Evolutionary conservation across 1,140 invertebrate species (phyloP), one percentile per base, ranked within the genome.

Genomic region (Cecropterus lyciades): DNA sequence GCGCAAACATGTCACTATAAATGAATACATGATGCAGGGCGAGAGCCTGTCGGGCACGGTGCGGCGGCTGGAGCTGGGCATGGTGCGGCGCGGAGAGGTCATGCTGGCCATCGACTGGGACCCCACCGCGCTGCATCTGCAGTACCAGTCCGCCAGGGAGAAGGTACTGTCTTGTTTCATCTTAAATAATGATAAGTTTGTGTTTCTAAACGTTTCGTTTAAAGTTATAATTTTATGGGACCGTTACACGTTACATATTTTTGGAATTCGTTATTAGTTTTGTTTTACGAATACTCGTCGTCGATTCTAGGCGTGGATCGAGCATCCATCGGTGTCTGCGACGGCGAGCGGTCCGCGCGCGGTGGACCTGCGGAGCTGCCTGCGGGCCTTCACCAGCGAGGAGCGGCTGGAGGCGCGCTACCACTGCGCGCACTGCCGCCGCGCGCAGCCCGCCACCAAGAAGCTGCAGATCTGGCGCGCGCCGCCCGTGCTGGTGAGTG

Each of bases 391-490:
- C 91, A 98, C 97, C 17, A 95, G 95, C 46, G 96, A 97, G 85
- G 97, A 98, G 91, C 94, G 96, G 56, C 92, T 98, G 27, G 96
- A 98, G 77, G 95, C 96, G 79, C 95, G 96, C 75, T 98, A 98
- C 92, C 95, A 96, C 85, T 98, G 97, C 92, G 95, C 95, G 20
- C 95, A 94, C 69, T 98, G 97, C 89, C 95, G 96, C 81, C 93
- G 94, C 76, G 95, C 96, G 82, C 97, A 97, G 83, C 94, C 96
- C 45, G 97, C 97, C 20, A 95, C 95, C 16, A 98, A 98, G 89
- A 97, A 97, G 87, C 92, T 98, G 73, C 96, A 98, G 86, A 96
- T 98, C 52, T 98, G 97, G 97, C 94, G 96, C 66, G 87, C 97
- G 65, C 97, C 97, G 66, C 97, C 97, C 6, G 95, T 98, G 73